Percentiles rank a stretch among this genome's conserved stretches.
phyloP scores from a whole-genome alignment of 2,888 invertebrate species.

The Tetanocera ferruginea region DNA sequence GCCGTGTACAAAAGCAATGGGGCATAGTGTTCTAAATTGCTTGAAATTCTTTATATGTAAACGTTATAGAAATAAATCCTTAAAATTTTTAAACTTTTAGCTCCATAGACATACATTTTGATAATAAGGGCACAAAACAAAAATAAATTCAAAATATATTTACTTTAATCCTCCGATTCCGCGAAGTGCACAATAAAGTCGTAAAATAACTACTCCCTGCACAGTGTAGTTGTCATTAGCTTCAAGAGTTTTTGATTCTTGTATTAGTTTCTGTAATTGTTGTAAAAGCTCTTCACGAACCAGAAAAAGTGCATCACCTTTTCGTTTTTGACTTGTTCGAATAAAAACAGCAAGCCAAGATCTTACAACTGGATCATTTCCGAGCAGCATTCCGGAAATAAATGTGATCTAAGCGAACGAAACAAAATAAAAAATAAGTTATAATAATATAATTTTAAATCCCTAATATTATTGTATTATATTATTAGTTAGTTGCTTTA shows the following conservation, averaged over 20 bases:
- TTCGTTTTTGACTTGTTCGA: conserved; percentile 77
- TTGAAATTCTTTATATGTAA: too few species aligned
- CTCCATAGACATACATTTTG: too few species aligned
- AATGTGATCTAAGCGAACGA: conserved; percentile 76
- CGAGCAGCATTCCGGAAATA: conserved; percentile 89
- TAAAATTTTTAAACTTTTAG: too few species aligned
- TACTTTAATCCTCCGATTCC: conserved; percentile 94
- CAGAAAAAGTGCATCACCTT: conserved; percentile 75
- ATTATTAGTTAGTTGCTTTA: too few species aligned
- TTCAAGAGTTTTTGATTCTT: conserved; percentile 75
- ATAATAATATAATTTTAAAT: too few species aligned
- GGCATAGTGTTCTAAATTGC: too few species aligned
- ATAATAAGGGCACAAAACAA: neutral
- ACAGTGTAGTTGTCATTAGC: conserved; percentile 78
- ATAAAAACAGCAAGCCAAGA: conserved; percentile 95
- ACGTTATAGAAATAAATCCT: too few species aligned
- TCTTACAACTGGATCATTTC: conserved; percentile 89
- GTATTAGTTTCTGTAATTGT: conserved; percentile 77
- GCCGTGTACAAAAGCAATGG: too few species aligned
- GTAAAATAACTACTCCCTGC: conserved; percentile 89
- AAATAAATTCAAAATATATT: conserved; percentile 47
- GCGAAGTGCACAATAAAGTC: conserved; percentile 91
- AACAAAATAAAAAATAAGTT: too few species aligned
- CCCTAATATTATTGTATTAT: too few species aligned
- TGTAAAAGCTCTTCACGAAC: conserved; percentile 83